Conservation (phyloP, 2,113 vertebrate species). For the Phalacrocorax carbo region DNA sequence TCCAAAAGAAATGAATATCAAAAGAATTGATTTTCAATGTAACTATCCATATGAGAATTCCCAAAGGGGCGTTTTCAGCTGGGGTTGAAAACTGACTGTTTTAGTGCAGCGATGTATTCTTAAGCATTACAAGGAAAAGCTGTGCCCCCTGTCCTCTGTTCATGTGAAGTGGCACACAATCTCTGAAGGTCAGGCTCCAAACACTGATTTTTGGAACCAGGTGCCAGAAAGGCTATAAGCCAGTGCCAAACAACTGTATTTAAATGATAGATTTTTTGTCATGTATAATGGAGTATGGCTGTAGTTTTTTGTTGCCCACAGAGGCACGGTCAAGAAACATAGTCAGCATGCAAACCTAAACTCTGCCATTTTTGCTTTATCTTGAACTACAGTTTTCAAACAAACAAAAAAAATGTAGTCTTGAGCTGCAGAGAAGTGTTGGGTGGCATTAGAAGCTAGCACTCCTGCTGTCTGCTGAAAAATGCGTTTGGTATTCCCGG, state of each 20-base stretch:
- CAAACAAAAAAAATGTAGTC: background rate
- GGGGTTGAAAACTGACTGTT: constrained; percentile 8
- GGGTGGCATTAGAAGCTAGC: background rate
- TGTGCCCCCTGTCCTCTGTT: background rate
- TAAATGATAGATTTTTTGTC: background rate
- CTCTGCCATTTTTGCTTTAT: background rate
- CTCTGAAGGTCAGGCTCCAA: background rate
- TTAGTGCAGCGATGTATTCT: constrained; percentile 1
- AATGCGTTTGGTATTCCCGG: background rate
- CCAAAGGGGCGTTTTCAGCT: background rate
- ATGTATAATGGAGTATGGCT: background rate
- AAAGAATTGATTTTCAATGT: constrained; percentile 53
- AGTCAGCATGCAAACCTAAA: background rate
- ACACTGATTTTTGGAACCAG: background rate
- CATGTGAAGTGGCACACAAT: background rate
- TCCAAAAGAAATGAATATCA: constrained; percentile 11
- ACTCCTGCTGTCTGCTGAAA: background rate
- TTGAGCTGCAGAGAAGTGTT: background rate
- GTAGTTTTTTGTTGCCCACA: background rate
- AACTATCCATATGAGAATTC: background rate
- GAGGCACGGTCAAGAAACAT: background rate
- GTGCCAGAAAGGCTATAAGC: background rate
- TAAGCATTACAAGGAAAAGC: background rate
- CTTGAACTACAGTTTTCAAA: background rate
- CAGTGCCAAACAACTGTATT: background rate